These are phyloP conservation scores for Ophonus ardosiacus DNA, from an alignment of 2,888 invertebrate species.

Conservation along the genomic window DNA sequence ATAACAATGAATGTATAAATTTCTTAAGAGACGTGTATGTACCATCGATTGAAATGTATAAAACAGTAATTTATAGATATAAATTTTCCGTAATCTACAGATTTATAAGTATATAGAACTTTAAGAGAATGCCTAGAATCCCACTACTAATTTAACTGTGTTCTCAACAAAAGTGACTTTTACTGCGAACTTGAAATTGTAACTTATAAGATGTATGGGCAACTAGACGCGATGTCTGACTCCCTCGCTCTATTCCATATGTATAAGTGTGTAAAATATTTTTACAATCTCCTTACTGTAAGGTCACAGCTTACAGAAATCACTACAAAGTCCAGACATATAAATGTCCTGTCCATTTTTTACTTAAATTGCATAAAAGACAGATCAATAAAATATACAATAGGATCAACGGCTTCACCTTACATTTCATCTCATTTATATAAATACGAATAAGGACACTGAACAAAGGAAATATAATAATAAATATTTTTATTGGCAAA, in stretches of 20 bases:
- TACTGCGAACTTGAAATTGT: background rate
- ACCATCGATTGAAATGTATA: too few relatives aligned
- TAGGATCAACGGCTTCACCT: background rate
- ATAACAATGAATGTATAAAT: too few relatives aligned
- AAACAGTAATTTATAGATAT: too few relatives aligned
- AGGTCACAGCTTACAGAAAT: constrained; percentile 26
- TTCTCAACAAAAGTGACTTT: background rate
- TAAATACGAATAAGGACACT: background rate
- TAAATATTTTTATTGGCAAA: background rate
- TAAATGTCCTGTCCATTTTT: constrained; percentile 19
- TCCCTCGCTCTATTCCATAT: background rate
- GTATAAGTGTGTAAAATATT: background rate
- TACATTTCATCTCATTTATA: background rate
- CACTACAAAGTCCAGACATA: constrained; percentile 11
- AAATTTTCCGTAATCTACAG: too few relatives aligned
- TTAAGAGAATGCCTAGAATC: too few relatives aligned
- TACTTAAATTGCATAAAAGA: constrained; percentile 17
- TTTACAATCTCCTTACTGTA: constrained; percentile 14
- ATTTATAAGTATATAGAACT: too few relatives aligned
- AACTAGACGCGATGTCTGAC: background rate
- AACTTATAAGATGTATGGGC: background rate
- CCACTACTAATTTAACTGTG: background rate
- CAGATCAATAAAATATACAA: constrained; percentile 12
- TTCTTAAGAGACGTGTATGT: too few relatives aligned
- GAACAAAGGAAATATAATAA: background rate